phyloP scores from a whole-genome alignment of 64 coral and sea anemone species.

The Acropora yongei region DNA sequence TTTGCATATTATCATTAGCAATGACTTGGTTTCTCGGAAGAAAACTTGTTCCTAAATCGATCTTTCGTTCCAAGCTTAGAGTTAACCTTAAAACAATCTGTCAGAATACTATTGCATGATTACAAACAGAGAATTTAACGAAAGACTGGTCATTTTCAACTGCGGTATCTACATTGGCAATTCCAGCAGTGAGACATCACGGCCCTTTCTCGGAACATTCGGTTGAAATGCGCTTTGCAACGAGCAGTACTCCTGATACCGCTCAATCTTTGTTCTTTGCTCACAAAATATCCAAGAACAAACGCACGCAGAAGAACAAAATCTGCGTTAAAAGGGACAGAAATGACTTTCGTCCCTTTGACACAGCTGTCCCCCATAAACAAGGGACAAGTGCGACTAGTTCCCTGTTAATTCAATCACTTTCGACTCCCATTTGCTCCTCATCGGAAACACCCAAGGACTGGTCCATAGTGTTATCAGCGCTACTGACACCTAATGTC shows the following conservation, averaged over 20 bases:
- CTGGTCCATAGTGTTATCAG: conserved; percentile 80
- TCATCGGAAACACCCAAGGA: conserved; percentile 37
- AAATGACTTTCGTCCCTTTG: neutral
- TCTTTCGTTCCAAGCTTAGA: neutral
- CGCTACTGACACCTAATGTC: conserved; percentile 54
- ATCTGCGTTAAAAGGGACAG: too few species aligned
- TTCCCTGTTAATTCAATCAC: neutral
- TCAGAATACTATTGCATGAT: neutral
- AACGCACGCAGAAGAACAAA: neutral
- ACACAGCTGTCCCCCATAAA: neutral
- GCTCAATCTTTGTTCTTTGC: neutral
- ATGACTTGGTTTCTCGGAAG: too few species aligned
- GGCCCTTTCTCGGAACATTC: too few species aligned
- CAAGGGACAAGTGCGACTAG: neutral
- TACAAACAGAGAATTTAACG: neutral
- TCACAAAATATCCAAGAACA: neutral
- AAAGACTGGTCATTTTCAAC: neutral
- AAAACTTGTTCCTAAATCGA: neutral
- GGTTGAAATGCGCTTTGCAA: too few species aligned
- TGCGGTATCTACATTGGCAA: neutral
- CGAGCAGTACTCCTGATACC: neutral
- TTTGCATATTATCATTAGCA: too few species aligned
- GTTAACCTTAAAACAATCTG: neutral
- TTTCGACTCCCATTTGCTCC: neutral
- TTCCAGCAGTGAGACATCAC: neutral